phyloP scores from a whole-genome alignment of 1,140 invertebrate genomes.

The Cecropterus lyciades region DNA sequence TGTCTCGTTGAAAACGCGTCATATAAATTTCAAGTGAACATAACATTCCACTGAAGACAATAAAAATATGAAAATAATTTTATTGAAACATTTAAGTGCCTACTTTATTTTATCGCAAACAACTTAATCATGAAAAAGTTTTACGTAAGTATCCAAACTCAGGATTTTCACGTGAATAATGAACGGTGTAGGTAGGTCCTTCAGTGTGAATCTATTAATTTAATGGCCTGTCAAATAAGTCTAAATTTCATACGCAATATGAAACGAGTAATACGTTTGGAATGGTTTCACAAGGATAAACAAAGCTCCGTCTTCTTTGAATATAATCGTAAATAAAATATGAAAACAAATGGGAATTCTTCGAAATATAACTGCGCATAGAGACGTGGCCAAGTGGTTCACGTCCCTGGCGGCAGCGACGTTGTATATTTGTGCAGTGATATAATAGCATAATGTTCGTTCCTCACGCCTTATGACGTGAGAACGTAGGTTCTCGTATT shows the following conservation, averaged over 20 bases:
- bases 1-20: too few species aligned
- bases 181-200: too few species aligned
- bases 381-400: constrained; percentile 38
- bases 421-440: constrained; percentile 39
- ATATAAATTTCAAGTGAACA: too few species aligned
- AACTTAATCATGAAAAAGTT: too few species aligned
- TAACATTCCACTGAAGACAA: too few species aligned
- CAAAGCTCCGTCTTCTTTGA: constrained; percentile 10
- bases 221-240: not conserved
- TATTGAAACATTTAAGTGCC: too few species aligned
- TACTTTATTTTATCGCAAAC: too few species aligned
- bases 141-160: too few species aligned
- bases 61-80: too few species aligned
- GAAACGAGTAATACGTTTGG: not conserved
- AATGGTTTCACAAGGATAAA: not conserved
- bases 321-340: constrained; percentile 41
- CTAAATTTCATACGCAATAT: not conserved
- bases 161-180: too few species aligned
- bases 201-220: too few species aligned
- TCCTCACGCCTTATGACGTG: constrained; percentile 14
- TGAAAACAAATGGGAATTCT: constrained; percentile 42
- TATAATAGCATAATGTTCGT: constrained; percentile 33
- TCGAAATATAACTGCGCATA: constrained; percentile 32
- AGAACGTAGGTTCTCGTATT: constrained; percentile 22
- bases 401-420: constrained; percentile 30